These are phyloP conservation scores for Cabera pusaria DNA, from an alignment of 2,888 invertebrate species.

Conservation along the genomic window DNA sequence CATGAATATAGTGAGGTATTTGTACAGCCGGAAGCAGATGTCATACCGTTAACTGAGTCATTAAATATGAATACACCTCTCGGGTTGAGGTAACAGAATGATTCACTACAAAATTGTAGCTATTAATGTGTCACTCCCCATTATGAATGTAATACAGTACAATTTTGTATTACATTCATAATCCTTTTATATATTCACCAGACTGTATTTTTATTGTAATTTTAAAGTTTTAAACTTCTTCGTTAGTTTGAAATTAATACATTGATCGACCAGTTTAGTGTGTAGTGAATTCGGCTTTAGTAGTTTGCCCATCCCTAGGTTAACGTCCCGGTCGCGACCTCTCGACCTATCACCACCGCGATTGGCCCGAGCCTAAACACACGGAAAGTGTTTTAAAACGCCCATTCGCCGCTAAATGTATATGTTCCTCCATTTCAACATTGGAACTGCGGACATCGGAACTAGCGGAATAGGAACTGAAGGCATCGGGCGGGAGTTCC, in stretches of 20 bases:
- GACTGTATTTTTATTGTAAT: too few species aligned
- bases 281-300: not conserved
- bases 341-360: slow-evolving; percentile 36
- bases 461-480: too few species aligned
- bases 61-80: slow-evolving; percentile 24
- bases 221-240: too few species aligned
- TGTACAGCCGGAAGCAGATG: slow-evolving; percentile 21
- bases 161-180: too few species aligned
- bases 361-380: slow-evolving; percentile 53
- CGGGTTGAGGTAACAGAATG: slow-evolving; percentile 20
- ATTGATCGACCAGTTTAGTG: too few species aligned
- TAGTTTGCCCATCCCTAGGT: too few species aligned
- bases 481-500: slow-evolving; percentile 24
- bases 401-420: slow-evolving; percentile 50
- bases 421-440: slow-evolving; percentile 43
- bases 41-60: slow-evolving; percentile 22
- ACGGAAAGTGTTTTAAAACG: slow-evolving; percentile 67
- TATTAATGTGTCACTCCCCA: slow-evolving; percentile 10
- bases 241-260: too few species aligned
- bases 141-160: too few species aligned
- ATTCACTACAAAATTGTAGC: slow-evolving; percentile 20
- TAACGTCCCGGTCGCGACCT: slow-evolving; percentile 3
- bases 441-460: slow-evolving; percentile 42
- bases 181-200: too few species aligned
- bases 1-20: slow-evolving; percentile 4